Conservation (phyloP, 2,888 invertebrate species). For the Tortricodes alternella region DNA sequence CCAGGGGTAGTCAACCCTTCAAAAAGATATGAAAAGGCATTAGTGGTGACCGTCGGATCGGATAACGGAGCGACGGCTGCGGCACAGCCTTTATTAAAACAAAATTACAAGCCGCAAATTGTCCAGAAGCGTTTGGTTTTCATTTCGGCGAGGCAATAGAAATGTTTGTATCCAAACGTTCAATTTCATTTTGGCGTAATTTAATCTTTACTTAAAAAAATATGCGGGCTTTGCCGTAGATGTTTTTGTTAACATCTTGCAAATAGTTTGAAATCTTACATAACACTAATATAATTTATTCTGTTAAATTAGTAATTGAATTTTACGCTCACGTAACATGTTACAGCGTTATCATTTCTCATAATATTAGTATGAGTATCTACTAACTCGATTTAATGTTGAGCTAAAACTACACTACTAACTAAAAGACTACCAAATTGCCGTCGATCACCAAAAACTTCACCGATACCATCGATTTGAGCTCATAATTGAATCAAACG, state of each 20-base stretch:
- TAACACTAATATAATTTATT: too few relatives aligned
- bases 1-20: constrained; percentile 72
- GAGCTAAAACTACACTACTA: not conserved
- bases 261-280: too few relatives aligned
- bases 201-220: too few relatives aligned
- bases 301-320: too few relatives aligned
- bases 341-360: too few relatives aligned
- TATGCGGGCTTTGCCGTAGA: too few relatives aligned
- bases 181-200: too few relatives aligned
- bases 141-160: constrained; percentile 17
- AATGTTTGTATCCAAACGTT: constrained; percentile 8
- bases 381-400: not conserved
- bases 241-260: too few relatives aligned
- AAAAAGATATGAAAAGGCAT: constrained; percentile 75
- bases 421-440: not conserved
- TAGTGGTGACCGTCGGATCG: constrained; percentile 73
- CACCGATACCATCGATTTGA: constrained; percentile 40
- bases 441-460: constrained; percentile 32
- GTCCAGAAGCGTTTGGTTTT: constrained; percentile 54
- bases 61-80: constrained; percentile 72
- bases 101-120: constrained; percentile 76
- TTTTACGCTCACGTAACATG: too few relatives aligned
- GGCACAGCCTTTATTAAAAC: constrained; percentile 80
- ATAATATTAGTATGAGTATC: too few relatives aligned
- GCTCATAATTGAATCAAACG: constrained; percentile 66